These are phyloP conservation scores for Gandaritis pyraliata DNA, from an alignment of 2,888 invertebrate species.

Conservation along the genomic window DNA sequence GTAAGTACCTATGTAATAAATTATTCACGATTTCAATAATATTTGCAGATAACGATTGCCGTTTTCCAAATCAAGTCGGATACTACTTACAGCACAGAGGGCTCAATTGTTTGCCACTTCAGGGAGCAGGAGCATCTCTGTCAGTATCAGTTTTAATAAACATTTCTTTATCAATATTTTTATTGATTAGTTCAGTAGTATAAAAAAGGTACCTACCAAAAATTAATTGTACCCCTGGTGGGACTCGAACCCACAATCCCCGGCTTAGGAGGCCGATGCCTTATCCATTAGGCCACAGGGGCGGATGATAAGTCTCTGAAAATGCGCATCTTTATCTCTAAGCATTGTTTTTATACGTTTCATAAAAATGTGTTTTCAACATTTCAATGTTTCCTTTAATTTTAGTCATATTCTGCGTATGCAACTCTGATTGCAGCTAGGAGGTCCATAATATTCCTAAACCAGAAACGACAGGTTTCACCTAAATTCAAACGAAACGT, in stretches of 20 bases:
- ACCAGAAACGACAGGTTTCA: too few species aligned
- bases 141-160: constrained; percentile 39
- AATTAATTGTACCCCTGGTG: constrained; percentile 85
- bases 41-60: constrained; percentile 86
- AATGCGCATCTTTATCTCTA: constrained; percentile 3
- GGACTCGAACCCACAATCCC: constrained; percentile 91
- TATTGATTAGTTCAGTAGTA: constrained; percentile 8
- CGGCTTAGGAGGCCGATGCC: constrained; percentile 92
- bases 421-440: too few species aligned
- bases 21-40: constrained; percentile 2
- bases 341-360: background rate
- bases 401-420: too few species aligned
- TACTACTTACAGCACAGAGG: constrained; percentile 79
- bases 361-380: background rate
- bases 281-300: constrained; percentile 92
- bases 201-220: constrained; percentile 41
- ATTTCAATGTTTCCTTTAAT: too few species aligned
- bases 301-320: constrained; percentile 54
- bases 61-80: constrained; percentile 87
- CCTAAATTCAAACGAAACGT: too few species aligned
- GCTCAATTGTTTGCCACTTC: constrained; percentile 72
- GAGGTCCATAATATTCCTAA: too few species aligned
- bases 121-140: constrained; percentile 51
- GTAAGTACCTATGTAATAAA: too few species aligned
- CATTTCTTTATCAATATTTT: constrained; percentile 34